Evolutionary conservation across 2,113 vertebrate genomes (phyloP).

Genomic region (Crotophaga sulcirostris): DNA sequence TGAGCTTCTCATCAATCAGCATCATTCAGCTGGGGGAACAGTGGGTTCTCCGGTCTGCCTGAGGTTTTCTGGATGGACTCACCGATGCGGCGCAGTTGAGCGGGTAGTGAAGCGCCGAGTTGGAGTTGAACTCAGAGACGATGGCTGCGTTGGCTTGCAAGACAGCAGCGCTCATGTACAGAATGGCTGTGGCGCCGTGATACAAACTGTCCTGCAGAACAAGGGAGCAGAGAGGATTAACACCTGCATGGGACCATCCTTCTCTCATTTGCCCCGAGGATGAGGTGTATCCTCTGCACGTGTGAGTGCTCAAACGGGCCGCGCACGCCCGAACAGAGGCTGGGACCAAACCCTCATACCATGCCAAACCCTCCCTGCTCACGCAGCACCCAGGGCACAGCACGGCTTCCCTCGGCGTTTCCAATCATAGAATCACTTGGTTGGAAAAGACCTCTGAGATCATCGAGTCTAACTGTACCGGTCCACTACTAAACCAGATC

Average conservation of each 20-base stretch:
- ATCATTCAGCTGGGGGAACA: no score
- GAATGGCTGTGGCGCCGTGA: constrained; percentile 7
- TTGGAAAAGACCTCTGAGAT: no score
- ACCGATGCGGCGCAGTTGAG: constrained; percentile 31
- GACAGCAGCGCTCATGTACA: constrained; percentile 57
- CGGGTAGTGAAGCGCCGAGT: background rate
- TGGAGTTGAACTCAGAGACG: rapidly evolving
- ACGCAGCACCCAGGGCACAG: rapidly evolving
- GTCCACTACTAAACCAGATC: no score
- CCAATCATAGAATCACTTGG: rapidly evolving
- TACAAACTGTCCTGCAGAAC: constrained; percentile 57
- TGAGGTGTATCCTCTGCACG: rapidly evolving
- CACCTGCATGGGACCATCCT: background rate
- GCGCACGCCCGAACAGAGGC: rapidly evolving
- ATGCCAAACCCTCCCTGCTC: rapidly evolving
- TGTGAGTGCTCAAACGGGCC: rapidly evolving
- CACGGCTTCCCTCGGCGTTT: background rate
- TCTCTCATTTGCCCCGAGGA: background rate
- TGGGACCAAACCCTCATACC: background rate
- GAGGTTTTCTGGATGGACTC: background rate
- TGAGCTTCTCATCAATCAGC: no score
- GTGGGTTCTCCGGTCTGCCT: background rate
- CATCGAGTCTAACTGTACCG: no score
- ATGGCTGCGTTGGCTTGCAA: constrained; percentile 48
- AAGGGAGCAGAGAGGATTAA: rapidly evolving